Percentiles rank a stretch among this genome's conserved stretches.
Conservation (phyloP, 2,797 vertebrate species). For the Emys orbicularis region DNA sequence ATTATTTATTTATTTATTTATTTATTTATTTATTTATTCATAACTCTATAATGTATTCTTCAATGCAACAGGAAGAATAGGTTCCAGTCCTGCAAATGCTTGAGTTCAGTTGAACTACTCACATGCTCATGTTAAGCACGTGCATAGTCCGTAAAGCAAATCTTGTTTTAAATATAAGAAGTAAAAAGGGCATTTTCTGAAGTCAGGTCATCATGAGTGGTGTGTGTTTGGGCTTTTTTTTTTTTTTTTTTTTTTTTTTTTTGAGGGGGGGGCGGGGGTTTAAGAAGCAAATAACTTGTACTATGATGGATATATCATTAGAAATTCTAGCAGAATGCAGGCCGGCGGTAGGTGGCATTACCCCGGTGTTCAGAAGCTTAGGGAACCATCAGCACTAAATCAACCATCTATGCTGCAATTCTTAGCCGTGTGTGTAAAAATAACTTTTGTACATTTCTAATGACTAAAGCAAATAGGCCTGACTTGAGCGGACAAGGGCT, state of each 20-base stretch:
- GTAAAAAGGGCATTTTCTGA: conserved; percentile 1
- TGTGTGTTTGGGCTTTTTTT: rapidly evolving
- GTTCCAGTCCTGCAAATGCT: conserved; percentile 30
- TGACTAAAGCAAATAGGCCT: background rate
- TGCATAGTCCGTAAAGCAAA: rapidly evolving
- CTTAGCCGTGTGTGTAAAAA: background rate
- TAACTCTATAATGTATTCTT: conserved; percentile 52
- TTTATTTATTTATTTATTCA: background rate
- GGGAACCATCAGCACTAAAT: background rate
- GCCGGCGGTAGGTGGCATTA: background rate
- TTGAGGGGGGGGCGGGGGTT: background rate
- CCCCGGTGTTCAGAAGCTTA: background rate
- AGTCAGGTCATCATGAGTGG: background rate
- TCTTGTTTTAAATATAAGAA: background rate
- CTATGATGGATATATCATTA: background rate
- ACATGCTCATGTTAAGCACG: background rate
- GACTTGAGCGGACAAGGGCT: background rate
- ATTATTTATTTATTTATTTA: too few species aligned
- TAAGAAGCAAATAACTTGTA: background rate
- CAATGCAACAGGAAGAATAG: conserved; percentile 59
- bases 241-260: background rate
- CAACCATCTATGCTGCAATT: background rate
- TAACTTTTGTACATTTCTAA: background rate
- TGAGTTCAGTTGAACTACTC: conserved; percentile 29
- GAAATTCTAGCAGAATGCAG: background rate